Evolutionary conservation across 1,140 invertebrate species (phyloP).

Genomic region (Caenorhabditis tropicalis): DNA sequence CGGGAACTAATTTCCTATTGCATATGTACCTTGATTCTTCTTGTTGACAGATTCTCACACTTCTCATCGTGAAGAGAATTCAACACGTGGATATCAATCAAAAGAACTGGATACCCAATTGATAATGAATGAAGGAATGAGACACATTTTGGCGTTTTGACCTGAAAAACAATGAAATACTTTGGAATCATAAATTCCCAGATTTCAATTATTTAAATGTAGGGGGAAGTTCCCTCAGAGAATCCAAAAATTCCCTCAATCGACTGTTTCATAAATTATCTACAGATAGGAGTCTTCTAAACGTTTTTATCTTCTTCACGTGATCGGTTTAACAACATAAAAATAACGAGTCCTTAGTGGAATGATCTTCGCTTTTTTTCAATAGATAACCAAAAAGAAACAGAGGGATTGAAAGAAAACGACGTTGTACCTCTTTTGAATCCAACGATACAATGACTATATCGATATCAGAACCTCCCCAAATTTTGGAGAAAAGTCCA

Average conservation of each 20-base stretch:
- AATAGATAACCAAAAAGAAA: no score
- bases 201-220: no score
- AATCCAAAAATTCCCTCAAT: no score
- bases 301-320: no score
- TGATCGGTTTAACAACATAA: no score
- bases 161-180: background rate
- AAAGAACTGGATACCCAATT: background rate
- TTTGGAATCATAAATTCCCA: no score
- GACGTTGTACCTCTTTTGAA: background rate
- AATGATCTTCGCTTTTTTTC: no score
- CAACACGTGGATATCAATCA: conserved; percentile 5
- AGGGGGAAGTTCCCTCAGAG: no score
- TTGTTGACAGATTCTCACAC: background rate
- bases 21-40: conserved; percentile 7
- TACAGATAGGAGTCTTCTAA: no score
- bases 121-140: background rate
- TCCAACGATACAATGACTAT: background rate
- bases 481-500: background rate
- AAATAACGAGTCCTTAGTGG: no score
- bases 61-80: background rate
- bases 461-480: background rate
- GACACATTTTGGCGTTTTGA: background rate
- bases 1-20: background rate
- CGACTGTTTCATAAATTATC: no score
- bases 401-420: background rate